phyloP scores from a whole-genome alignment of 2,888 invertebrate genomes.

The Folsomia manolachei region DNA sequence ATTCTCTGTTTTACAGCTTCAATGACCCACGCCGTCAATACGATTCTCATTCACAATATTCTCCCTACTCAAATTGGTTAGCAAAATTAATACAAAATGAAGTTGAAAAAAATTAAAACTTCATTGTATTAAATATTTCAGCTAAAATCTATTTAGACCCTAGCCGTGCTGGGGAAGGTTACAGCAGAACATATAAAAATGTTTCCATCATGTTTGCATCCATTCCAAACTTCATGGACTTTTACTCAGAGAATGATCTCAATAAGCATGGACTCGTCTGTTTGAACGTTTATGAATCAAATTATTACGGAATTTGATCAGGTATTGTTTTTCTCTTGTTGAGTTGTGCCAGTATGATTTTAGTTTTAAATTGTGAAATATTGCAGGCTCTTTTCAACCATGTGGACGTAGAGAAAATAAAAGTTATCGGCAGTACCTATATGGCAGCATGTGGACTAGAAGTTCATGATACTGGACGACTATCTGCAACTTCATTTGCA shows the following conservation, averaged over 20 bases:
- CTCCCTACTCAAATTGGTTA: constrained; percentile 86
- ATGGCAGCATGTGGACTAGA: constrained; percentile 95
- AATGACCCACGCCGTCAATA: constrained; percentile 82
- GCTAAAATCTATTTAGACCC: constrained; percentile 75
- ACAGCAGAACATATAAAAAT: constrained; percentile 81
- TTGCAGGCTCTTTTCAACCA: constrained; percentile 66
- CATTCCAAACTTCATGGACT: constrained; percentile 75
- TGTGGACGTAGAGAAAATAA: constrained; percentile 84
- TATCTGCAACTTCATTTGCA: constrained; percentile 39
- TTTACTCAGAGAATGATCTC: constrained; percentile 60
- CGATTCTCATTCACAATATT: constrained; percentile 84
- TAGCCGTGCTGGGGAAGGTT: constrained; percentile 64
- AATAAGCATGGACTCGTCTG: constrained; percentile 61
- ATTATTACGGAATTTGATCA: constrained; percentile 92
- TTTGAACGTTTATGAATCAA: constrained; percentile 75
- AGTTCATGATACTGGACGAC: constrained; percentile 66
- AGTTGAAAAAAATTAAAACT: no score
- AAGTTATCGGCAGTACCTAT: constrained; percentile 93
- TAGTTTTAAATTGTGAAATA: background rate
- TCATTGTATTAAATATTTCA: no score
- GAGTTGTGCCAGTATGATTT: no score
- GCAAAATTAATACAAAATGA: background rate
- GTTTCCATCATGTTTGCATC: constrained; percentile 95
- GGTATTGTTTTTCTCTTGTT: constrained; percentile 58
- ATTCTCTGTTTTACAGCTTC: constrained; percentile 58